phyloP scores from a whole-genome alignment of 2,888 invertebrate genomes.

The Odontocerum albicorne region DNA sequence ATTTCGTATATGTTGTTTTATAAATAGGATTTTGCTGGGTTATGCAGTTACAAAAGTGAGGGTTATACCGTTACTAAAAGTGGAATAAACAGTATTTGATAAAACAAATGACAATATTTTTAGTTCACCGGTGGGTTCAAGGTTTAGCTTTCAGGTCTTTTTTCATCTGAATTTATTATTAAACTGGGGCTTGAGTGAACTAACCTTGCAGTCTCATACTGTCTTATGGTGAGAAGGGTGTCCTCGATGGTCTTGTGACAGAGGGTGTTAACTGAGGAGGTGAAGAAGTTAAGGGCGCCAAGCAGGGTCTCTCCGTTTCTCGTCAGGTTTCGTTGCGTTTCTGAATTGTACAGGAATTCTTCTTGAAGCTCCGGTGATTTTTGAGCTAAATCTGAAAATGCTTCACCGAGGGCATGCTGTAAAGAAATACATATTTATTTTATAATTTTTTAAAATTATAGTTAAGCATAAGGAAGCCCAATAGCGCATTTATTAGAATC shows the following conservation, averaged over 20 bases:
- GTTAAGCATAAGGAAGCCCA: no score
- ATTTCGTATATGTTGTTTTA: no score
- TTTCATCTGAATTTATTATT: no score
- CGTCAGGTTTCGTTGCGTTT: constrained; percentile 89
- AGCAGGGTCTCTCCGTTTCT: constrained; percentile 93
- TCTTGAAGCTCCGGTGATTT: constrained; percentile 95
- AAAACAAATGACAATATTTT: no score
- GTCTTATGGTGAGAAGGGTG: constrained; percentile 67
- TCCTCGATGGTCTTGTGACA: constrained; percentile 99
- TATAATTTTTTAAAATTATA: background rate
- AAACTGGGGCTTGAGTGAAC: no score
- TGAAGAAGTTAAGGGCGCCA: constrained; percentile 94
- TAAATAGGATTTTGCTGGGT: no score
- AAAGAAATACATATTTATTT: background rate
- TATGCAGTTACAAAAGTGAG: background rate
- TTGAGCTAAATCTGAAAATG: constrained; percentile 93
- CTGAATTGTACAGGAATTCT: constrained; percentile 93
- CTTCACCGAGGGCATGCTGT: constrained; percentile 87
- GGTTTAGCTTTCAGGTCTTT: no score
- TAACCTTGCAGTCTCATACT: constrained; percentile 64
- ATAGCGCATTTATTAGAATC: no score
- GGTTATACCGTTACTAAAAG: background rate
- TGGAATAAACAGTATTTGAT: no score
- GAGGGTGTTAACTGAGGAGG: constrained; percentile 91
- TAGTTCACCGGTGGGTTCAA: background rate